A percentile compares a stretch with the other conserved stretches of the same genome.
Conservation (phyloP, 2,888 invertebrate genomes). For the Eristalis pertinax region DNA sequence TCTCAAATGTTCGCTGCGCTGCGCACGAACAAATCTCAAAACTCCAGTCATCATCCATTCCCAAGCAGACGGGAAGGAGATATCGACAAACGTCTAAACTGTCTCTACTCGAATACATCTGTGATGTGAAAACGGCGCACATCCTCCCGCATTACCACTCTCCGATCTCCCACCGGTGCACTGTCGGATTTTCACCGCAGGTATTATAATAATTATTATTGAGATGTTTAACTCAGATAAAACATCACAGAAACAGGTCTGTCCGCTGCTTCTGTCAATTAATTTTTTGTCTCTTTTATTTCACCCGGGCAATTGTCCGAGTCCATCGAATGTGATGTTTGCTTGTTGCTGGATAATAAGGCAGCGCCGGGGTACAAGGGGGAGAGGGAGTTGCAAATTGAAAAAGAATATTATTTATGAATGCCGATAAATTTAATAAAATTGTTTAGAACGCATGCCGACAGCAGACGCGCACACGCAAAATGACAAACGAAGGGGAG, state of each 20-base stretch:
- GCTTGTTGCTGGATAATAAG: neutral
- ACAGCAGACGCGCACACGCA: conserved; percentile 14
- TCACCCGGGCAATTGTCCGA: conserved; percentile 51
- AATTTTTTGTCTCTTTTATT: conserved; percentile 72
- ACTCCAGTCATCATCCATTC: conserved; percentile 43
- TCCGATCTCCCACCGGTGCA: conserved; percentile 3
- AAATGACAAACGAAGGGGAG: conserved; percentile 8
- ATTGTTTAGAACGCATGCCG: conserved; percentile 63
- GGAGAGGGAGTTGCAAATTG: conserved; percentile 55
- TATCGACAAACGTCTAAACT: conserved; percentile 70
- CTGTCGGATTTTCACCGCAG: conserved; percentile 37
- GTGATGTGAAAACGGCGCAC: conserved; percentile 32
- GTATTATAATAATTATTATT: conserved; percentile 72
- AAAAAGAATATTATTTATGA: conserved; percentile 71
- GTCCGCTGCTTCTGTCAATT: conserved; percentile 75
- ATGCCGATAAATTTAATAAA: conserved; percentile 72
- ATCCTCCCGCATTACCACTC: conserved; percentile 8
- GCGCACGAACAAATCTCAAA: conserved; percentile 62
- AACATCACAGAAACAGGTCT: conserved; percentile 74
- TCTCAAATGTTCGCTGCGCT: conserved; percentile 62
- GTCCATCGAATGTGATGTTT: neutral
- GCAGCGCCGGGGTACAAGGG: neutral
- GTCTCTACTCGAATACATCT: conserved; percentile 57
- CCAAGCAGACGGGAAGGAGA: conserved; percentile 65
- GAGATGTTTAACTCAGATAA: conserved; percentile 73